Evolutionary conservation across 2,888 invertebrate genomes (phyloP).

Genomic region (Aelia acuminata): DNA sequence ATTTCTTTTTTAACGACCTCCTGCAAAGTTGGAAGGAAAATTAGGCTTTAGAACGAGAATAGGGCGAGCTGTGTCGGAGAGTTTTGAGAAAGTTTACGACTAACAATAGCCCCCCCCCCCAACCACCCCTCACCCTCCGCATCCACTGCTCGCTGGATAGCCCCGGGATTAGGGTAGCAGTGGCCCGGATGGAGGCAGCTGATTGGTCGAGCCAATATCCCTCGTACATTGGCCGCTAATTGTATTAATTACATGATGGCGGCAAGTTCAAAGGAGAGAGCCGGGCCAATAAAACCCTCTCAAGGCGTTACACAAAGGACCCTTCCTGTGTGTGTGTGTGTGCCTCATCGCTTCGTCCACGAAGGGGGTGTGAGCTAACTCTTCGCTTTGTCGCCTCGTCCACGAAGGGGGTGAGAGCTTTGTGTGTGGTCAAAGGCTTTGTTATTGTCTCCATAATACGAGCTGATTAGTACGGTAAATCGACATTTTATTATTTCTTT

Average conservation of each 20-base stretch:
- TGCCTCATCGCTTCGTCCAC: not conserved
- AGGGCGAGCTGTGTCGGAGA: constrained; percentile 22
- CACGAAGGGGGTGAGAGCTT: no score
- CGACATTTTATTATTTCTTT: no score
- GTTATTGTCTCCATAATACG: no score
- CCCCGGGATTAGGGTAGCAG: not conserved
- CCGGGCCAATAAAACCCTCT: constrained; percentile 6
- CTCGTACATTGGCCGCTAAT: not conserved
- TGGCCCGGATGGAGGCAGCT: not conserved
- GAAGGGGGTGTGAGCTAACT: not conserved
- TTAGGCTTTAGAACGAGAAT: constrained; percentile 30
- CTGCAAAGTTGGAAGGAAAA: constrained; percentile 26
- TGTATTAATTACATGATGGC: constrained; percentile 11
- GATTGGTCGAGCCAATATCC: not conserved
- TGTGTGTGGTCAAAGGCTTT: no score
- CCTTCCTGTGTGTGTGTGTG: no score
- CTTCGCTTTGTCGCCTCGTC: no score
- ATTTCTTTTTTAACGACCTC: constrained; percentile 24
- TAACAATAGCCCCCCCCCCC: not conserved
- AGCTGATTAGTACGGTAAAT: no score
- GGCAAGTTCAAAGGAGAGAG: not conserved
- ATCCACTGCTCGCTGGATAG: not conserved
- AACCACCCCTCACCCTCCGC: not conserved
- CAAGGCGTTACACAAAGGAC: constrained; percentile 32
- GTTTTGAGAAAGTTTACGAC: constrained; percentile 40